These are phyloP conservation scores for Yoshiicerus persimilis DNA, from an alignment of 1,140 invertebrate genomes.

Conservation along the genomic window DNA sequence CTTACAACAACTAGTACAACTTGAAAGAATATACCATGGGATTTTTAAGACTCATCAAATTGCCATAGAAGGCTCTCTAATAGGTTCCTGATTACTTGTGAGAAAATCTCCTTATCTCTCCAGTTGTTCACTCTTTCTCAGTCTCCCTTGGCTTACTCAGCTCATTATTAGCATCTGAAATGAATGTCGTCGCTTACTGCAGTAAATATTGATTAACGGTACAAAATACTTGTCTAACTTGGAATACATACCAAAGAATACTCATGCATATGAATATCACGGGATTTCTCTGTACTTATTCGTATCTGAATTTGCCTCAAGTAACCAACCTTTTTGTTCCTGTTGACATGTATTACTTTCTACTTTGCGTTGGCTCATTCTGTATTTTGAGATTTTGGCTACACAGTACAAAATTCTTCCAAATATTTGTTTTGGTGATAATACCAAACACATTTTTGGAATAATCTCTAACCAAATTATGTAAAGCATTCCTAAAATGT, in stretches of 20 bases:
- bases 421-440: no score
- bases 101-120: not conserved
- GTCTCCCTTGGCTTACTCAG: not conserved
- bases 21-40: not conserved
- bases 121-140: not conserved
- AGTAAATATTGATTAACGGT: constrained; percentile 14
- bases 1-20: not conserved
- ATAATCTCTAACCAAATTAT: no score
- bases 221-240: not conserved
- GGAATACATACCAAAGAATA: not conserved
- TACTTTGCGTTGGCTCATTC: no score
- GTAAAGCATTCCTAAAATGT: no score
- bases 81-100: not conserved
- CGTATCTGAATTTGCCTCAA: not conserved
- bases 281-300: no score
- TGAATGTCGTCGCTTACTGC: not conserved
- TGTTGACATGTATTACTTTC: no score
- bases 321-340: no score
- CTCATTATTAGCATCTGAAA: not conserved
- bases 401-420: no score
- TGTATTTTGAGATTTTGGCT: no score
- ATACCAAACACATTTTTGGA: no score
- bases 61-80: not conserved
- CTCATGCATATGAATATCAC: not conserved
- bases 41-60: constrained; percentile 7